Base-by-base conservation (phyloP, 2,797 vertebrate genomes). In the Enteromius mattozi region DNA sequence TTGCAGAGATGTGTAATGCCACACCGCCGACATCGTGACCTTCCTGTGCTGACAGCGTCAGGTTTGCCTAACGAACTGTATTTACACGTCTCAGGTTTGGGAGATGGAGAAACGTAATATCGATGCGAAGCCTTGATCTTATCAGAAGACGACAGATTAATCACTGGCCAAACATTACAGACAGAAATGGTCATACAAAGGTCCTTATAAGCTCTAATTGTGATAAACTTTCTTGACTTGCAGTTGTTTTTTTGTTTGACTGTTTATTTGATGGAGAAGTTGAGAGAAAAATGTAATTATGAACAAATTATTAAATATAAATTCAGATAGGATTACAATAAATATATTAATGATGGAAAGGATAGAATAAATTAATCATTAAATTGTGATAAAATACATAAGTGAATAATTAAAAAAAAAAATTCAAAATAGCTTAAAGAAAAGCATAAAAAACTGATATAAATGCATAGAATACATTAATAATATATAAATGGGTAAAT, bases 1-100 rank as follows among this genome's bases (percentile, higher is more conserved):
- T 83, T 19, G 69, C 81, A 68, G 81, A 83, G 69, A 37, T 80
- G 81, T 66, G 77, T 80, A 86, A 86, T n/a, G 61, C 14, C 72
- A 86, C 69, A 86, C 85, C 49, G 16, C 47, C 27, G 37, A 68
- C 59, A 65, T 42, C 2, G 5, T 80, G 85, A 83, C 85, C 85
- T 83, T 86, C 81, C 81, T 80, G 85, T 80, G 76, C 35, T 27
- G 77, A 75, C 74, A 24, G 80, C 63, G n/a, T 70, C 37, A 42
- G 59, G 65, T 85, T 85, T 68, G 24, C 47, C 71, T 77, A 80
- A 66, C 12, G 16, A 78, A 78, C 68, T 17, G 37, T 83, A 80
- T 83, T 86, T 83, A 86, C 49, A 83, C 30, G 4, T 83, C 85
- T 82, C 85, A 14, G 76, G 21, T 76, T 65, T 59, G 49, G 16